Evolutionary conservation across 2,113 vertebrate genomes (phyloP), one percentile per base, ranked within the genome.

Genomic region (Corythoichthys haematopterus): DNA sequence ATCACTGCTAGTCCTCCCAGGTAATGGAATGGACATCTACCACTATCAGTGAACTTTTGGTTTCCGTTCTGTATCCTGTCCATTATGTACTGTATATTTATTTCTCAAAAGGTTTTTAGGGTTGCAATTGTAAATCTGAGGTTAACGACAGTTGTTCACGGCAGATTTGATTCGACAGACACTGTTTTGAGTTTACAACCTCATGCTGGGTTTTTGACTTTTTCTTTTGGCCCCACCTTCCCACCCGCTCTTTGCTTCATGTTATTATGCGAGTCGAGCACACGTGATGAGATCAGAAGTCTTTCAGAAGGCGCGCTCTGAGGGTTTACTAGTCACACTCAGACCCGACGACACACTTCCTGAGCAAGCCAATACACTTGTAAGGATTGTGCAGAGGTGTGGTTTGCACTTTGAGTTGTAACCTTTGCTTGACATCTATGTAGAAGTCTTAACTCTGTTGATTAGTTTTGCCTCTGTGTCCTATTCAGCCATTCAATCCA

Each of bases 251-350:
- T 75, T 40, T 77, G 40, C 40, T 43, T 5, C 40, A 8, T 66
- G 33, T 79, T 67, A 37, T 47, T 45, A 14, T 57, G 68, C 47
- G 37, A 57, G 69, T 37, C 52, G 36, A 57, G 69, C 36, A 46
- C 78, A 79, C 73, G 79, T 85, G 82, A 85, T 76, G 65, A 78
- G 84, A 85, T 87, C 82, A 85, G 81, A 80, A 71, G 43, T 57
- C 80, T 82, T 50, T 14, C 35, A 63, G 62, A 72, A 50, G 79
- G 20, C 61, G 35, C 68, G 68, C 36, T 71, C 65, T 61, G 73
- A 64, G 61, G 53, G 61, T 50, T 50, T 46, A 45, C 36, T 36
- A 50, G 40, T 50, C 63, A 45, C 58, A 55, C 51, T 46, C 40
- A 66, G 36, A 40, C 65, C 74, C 63, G 73, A 15, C 56, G 4